Conservation (phyloP, 2,797 vertebrate species). For the Danionella dracula region DNA sequence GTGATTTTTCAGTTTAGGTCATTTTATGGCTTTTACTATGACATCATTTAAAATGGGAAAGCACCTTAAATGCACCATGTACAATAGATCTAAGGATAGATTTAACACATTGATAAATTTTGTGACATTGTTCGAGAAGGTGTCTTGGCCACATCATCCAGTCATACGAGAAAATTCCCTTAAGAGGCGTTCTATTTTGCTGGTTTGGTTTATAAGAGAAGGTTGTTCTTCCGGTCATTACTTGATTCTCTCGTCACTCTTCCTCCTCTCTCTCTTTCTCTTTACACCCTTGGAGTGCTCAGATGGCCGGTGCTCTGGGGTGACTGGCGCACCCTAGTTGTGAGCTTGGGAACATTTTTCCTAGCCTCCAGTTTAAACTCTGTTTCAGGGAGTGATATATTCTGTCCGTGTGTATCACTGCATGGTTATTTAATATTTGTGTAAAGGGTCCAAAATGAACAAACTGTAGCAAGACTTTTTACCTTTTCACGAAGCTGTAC, state of each 20-base stretch:
- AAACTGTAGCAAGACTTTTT: neutral
- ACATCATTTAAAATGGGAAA: too few relatives aligned
- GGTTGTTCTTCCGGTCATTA: neutral
- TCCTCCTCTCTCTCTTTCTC: neutral
- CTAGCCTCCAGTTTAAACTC: conserved; percentile 39
- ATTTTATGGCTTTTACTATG: too few relatives aligned
- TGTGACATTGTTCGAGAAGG: too few relatives aligned
- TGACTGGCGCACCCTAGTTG: conserved; percentile 51
- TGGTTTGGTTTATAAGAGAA: neutral
- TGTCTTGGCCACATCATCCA: too few relatives aligned
- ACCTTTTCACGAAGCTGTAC: too few relatives aligned
- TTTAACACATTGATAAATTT: too few relatives aligned
- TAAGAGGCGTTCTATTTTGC: neutral
- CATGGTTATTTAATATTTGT: conserved; percentile 10
- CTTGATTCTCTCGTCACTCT: neutral
- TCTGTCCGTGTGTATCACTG: conserved; percentile 22
- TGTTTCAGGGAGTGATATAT: conserved; percentile 21
- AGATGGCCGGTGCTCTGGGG: conserved; percentile 51
- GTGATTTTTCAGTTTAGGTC: too few relatives aligned
- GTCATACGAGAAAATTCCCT: too few relatives aligned
- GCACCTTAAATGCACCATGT: too few relatives aligned
- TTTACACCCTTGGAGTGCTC: neutral
- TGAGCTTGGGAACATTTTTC: conserved; percentile 25
- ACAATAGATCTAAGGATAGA: too few relatives aligned
- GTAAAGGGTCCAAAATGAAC: conserved; percentile 5